Percentiles rank a stretch among this genome's conserved stretches.
Evolutionary conservation across 2,797 vertebrate genomes (phyloP).

Genomic region (Esox masquinongy): DNA sequence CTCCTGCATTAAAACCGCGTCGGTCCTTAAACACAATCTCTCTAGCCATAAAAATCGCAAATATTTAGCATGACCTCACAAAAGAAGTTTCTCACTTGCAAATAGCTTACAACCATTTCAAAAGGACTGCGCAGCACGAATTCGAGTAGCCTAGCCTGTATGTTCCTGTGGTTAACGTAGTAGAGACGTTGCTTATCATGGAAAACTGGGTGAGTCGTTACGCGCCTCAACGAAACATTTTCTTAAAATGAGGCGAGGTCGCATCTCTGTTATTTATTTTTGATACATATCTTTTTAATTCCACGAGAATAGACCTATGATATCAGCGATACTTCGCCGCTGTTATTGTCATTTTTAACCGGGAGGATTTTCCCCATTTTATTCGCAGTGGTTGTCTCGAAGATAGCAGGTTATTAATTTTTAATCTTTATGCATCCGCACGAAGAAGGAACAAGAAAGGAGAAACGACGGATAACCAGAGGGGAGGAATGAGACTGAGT

Average conservation of each 20-base stretch:
- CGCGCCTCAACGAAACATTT: neutral
- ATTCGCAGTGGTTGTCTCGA: constrained; percentile 54
- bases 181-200: constrained; percentile 11
- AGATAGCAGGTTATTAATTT: constrained; percentile 72
- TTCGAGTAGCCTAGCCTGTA: no score
- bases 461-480: constrained; percentile 68
- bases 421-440: constrained; percentile 80
- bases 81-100: constrained; percentile 21
- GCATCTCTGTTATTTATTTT: constrained; percentile 51
- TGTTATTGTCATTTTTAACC: constrained; percentile 40
- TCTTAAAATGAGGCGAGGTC: constrained; percentile 41
- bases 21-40: constrained; percentile 1
- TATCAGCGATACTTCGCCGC: constrained; percentile 59
- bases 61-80: constrained; percentile 13
- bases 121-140: neutral
- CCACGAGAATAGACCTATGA: constrained; percentile 45
- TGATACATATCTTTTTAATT: constrained; percentile 62
- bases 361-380: constrained; percentile 47
- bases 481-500: constrained; percentile 60
- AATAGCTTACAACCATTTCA: neutral
- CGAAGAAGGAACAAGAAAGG: constrained; percentile 73
- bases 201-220: neutral
- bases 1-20: constrained; percentile 6
- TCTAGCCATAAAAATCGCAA: constrained; percentile 16
- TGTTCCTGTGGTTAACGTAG: neutral